phyloP scores from a whole-genome alignment of 2,888 invertebrate genomes.

The Agrotis clavis region DNA sequence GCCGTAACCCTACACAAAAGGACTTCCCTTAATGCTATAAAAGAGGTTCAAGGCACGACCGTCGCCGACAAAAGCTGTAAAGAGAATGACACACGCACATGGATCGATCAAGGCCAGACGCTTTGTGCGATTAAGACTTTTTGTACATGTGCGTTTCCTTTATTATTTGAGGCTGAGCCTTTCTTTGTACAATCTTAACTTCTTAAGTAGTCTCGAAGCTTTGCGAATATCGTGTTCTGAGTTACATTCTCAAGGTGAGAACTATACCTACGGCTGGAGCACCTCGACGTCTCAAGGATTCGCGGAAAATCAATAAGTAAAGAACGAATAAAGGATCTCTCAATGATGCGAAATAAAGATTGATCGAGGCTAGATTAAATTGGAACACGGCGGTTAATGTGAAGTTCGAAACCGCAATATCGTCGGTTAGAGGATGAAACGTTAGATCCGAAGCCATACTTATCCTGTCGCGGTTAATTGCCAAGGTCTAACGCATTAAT shows the following conservation, averaged over 20 bases:
- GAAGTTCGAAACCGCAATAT: constrained; percentile 77
- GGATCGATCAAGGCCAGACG: constrained; percentile 88
- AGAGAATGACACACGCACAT: constrained; percentile 80
- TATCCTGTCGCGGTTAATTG: constrained; percentile 70
- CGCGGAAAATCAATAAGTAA: constrained; percentile 70
- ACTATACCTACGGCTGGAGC: constrained; percentile 62
- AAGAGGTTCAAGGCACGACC: constrained; percentile 69
- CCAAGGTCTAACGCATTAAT: constrained; percentile 61
- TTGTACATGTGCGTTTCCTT: constrained; percentile 59
- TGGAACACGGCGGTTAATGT: constrained; percentile 71
- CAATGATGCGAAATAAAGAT: constrained; percentile 69
- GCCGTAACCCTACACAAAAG: constrained; percentile 40
- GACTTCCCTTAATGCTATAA: constrained; percentile 66
- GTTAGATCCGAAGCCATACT: constrained; percentile 77
- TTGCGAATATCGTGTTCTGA: constrained; percentile 35
- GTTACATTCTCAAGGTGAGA: constrained; percentile 63
- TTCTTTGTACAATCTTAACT: constrained; percentile 53
- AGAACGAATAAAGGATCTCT: constrained; percentile 66
- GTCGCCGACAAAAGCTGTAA: constrained; percentile 72
- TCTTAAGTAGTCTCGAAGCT: constrained; percentile 42
- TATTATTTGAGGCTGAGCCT: constrained; percentile 43
- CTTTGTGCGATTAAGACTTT: constrained; percentile 54
- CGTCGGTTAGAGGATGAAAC: constrained; percentile 76
- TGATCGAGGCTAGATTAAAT: constrained; percentile 67
- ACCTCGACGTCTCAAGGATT: constrained; percentile 68